Percentiles rank a stretch among this genome's conserved stretches.
Conservation (phyloP, 2,888 invertebrate genomes). For the Ferrisia virgata region DNA sequence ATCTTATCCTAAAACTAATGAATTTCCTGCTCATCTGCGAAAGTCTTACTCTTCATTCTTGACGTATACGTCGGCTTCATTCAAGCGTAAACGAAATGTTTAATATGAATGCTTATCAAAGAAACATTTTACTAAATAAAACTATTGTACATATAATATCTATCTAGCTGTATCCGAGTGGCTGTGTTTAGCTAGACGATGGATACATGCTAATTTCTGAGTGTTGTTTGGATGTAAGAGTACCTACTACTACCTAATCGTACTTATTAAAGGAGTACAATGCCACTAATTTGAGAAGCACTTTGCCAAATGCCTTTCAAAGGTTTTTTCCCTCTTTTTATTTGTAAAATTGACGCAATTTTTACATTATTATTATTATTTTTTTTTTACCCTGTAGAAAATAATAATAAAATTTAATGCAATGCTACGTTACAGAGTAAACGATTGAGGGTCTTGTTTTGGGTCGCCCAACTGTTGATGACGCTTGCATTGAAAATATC, state of each 20-base stretch:
- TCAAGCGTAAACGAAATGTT: constrained; percentile 7
- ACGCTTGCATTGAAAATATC: neutral
- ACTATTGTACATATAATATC: neutral
- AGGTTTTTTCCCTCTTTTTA: neutral
- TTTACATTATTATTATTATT: neutral
- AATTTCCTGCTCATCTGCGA: constrained; percentile 29
- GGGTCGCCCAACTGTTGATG: neutral
- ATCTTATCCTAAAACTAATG: constrained; percentile 26
- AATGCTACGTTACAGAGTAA: neutral
- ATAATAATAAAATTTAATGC: neutral
- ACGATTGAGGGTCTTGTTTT: neutral
- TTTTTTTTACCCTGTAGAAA: neutral
- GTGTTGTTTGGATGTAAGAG: neutral
- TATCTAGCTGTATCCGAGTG: neutral
- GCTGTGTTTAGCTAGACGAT: too few relatives aligned
- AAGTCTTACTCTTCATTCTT: constrained; percentile 27
- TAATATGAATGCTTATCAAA: constrained; percentile 3
- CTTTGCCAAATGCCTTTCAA: neutral
- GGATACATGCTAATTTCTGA: neutral
- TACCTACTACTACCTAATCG: neutral
- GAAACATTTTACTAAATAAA: neutral
- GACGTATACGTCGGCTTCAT: constrained; percentile 23
- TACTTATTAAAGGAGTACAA: too few relatives aligned
- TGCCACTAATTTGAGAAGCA: neutral
- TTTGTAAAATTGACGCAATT: neutral